Conservation (phyloP, 1,140 invertebrate genomes). For the Drosophila leontia region DNA sequence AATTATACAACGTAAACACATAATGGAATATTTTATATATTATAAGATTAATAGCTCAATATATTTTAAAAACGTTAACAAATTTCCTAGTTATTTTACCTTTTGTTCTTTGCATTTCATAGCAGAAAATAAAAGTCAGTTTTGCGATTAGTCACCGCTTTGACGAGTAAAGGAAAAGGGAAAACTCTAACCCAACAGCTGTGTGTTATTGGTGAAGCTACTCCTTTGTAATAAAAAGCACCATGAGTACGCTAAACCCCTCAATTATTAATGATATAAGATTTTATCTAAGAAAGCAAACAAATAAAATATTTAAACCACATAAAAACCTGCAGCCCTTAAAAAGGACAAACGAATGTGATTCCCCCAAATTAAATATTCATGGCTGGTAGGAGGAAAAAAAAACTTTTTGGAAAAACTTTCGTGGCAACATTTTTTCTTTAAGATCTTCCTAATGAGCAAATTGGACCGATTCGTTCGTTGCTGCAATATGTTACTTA, state of each 20-base stretch:
- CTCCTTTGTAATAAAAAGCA: no score
- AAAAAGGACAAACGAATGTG: constrained; percentile 3
- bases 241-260: background rate
- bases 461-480: constrained; percentile 14
- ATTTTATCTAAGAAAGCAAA: background rate
- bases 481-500: constrained; percentile 76
- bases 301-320: background rate
- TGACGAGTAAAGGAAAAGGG: no score
- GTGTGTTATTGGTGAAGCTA: constrained; percentile 1
- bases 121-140: background rate
- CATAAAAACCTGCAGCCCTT: background rate
- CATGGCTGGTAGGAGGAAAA: background rate
- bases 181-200: background rate
- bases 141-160: constrained; percentile 12
- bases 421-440: constrained; percentile 17
- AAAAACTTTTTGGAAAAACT: constrained; percentile 25
- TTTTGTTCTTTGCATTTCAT: background rate
- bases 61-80: background rate
- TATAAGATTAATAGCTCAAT: background rate
- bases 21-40: no score
- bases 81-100: background rate
- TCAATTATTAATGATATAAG: background rate
- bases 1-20: background rate
- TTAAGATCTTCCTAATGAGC: constrained; percentile 34
- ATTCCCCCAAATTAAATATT: constrained; percentile 35